Evolutionary conservation across 2,888 invertebrate genomes (phyloP), one percentile per base, ranked within the genome.

Genomic region (Aspidiotus rigidus): DNA sequence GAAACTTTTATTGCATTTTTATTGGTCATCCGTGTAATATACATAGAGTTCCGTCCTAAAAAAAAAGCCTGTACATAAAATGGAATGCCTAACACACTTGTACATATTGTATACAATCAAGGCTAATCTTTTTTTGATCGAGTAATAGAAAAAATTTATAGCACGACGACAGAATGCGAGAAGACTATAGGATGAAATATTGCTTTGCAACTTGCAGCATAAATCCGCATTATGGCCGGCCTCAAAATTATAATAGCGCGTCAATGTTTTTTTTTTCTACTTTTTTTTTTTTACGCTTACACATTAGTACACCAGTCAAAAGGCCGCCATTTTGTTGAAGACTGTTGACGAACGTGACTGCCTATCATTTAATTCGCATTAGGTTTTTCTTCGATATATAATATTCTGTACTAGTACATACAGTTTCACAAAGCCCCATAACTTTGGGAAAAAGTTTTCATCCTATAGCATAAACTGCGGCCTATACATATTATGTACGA

Each of bases 281-380:
- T 28, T 28, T 28, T 28, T n/a, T n/a, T 16, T 62, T 42, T 40
- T 15, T 62, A 42, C n/a, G 60, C 44, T 11, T 49, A n/a, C 49
- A 53, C 44, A n/a, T n/a, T 63, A 28, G 28, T 16, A 64, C 53
- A 17, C 40, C 28, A 9, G 49, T 57, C 28, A 17, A 44, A 59
- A 42, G 59, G 59, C 66, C 66, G 66, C 66, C 66, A 66, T 66
- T 66, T 66, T 66, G 66, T 66, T 66, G 66, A 66, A 59, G 66
- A 66, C 66, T 66, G 66, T 66, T 66, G 66, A 66, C 66, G 66
- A 66, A 66, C 66, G 66, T 66, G 66, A 66, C 66, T 66, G 66
- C 59, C 66, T 66, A 59, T 66, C 66, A 66, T 66, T 66, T 66
- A 66, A 57, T 66, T 66, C 66, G 66, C 66, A 66, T 66, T 66